These are phyloP conservation scores for Strigamia maritima DNA, from an alignment of 2,888 invertebrate genomes.

Conservation along the genomic window DNA sequence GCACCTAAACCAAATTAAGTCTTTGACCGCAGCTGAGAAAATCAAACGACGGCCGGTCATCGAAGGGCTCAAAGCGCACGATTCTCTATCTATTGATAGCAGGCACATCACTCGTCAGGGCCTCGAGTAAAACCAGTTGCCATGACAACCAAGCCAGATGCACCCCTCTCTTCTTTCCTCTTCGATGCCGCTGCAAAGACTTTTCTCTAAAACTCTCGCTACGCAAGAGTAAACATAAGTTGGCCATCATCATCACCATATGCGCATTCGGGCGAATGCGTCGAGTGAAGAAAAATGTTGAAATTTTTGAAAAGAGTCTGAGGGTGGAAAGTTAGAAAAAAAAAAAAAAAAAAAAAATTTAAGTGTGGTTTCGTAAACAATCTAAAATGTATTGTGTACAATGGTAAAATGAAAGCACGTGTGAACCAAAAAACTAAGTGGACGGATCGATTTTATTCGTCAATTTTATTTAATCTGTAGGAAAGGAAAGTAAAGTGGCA, in stretches of 20 bases:
- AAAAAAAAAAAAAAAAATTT: neutral
- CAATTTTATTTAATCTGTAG: constrained; percentile 27
- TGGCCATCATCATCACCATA: constrained; percentile 34
- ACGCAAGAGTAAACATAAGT: constrained; percentile 32
- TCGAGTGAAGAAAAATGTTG: neutral
- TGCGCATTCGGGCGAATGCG: constrained; percentile 32
- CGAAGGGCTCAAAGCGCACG: neutral
- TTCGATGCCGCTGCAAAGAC: constrained; percentile 30
- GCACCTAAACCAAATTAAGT: constrained; percentile 15
- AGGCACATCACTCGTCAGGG: constrained; percentile 16
- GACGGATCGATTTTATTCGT: constrained; percentile 20
- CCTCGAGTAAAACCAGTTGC: neutral
- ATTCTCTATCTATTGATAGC: constrained; percentile 9
- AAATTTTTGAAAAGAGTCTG: neutral
- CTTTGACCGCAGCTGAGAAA: neutral
- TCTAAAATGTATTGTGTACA: neutral
- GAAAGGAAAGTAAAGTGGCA: neutral
- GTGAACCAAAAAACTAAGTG: neutral
- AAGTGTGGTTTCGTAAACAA: constrained; percentile 7
- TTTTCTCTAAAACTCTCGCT: constrained; percentile 33
- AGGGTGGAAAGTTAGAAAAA: neutral
- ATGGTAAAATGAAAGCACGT: neutral
- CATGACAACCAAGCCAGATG: constrained; percentile 18
- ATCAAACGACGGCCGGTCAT: constrained; percentile 17
- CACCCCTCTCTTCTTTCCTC: constrained; percentile 28